Percentiles rank a stretch among this genome's conserved stretches.
Conservation (phyloP, 1,140 invertebrate genomes). For the Eciton burchellii region DNA sequence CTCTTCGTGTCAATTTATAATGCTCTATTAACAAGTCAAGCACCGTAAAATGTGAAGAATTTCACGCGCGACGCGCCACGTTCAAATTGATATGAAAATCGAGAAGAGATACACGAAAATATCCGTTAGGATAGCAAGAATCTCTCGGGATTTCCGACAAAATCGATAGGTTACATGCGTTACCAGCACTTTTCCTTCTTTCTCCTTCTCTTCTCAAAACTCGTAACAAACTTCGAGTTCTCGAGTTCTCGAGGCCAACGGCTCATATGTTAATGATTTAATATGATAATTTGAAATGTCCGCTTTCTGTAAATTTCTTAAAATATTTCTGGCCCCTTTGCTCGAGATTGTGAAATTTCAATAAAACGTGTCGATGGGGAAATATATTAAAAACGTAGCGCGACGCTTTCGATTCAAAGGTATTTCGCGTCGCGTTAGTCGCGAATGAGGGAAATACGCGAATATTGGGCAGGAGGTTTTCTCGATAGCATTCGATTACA, state of each 20-base stretch:
- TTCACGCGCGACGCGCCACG: neutral
- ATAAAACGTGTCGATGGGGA: slow-evolving; percentile 19
- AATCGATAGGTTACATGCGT: slow-evolving; percentile 18
- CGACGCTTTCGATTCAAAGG: slow-evolving; percentile 41
- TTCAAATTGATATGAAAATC: slow-evolving; percentile 16
- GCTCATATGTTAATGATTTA: slow-evolving; percentile 36
- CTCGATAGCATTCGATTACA: neutral
- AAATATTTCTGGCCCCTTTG: neutral
- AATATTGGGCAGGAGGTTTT: slow-evolving; percentile 38
- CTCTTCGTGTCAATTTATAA: slow-evolving; percentile 41
- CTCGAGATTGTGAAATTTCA: slow-evolving; percentile 25
- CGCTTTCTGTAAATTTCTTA: neutral
- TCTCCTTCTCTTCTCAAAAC: neutral
- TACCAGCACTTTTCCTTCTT: neutral
- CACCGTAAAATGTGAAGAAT: neutral
- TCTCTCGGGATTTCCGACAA: neutral
- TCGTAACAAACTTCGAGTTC: too few relatives aligned
- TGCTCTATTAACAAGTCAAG: slow-evolving; percentile 24
- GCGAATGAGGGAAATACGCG: slow-evolving; percentile 9
- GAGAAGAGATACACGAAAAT: neutral
- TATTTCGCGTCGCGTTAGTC: neutral
- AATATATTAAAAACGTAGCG: slow-evolving; percentile 50
- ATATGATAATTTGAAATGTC: neutral
- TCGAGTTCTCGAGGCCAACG: slow-evolving; percentile 19
- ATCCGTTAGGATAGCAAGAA: slow-evolving; percentile 18